Conservation (phyloP, 2,797 vertebrate species). For the Denticeps clupeoides region DNA sequence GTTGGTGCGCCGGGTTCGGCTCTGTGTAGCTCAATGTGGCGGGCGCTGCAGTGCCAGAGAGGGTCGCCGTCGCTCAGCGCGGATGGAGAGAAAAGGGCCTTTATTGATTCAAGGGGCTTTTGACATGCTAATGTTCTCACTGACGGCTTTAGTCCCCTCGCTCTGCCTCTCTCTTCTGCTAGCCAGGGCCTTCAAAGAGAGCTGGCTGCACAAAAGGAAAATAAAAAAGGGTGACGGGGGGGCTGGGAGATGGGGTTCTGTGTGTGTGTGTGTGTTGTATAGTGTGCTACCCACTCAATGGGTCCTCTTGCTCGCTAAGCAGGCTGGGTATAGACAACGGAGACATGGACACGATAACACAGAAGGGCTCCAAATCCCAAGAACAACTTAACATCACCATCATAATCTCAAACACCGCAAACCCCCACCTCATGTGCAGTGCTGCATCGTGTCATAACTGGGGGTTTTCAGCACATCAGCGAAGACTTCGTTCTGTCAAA, state of each 20-base stretch:
- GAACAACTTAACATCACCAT: no score
- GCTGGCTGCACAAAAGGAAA: constrained; percentile 57
- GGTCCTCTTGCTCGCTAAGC: constrained; percentile 14
- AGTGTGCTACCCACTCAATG: constrained; percentile 14
- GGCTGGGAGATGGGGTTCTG: no score
- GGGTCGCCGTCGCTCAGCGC: constrained; percentile 3
- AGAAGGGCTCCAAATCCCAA: no score
- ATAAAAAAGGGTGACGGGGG: no score
- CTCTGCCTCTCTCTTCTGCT: constrained; percentile 23
- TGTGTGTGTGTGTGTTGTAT: background rate
- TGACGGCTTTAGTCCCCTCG: constrained; percentile 25
- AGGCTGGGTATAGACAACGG: constrained; percentile 17
- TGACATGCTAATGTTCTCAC: constrained; percentile 60
- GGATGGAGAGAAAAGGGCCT: constrained; percentile 23
- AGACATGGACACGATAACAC: no score
- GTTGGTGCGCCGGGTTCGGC: constrained; percentile 12
- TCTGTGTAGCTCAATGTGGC: constrained; percentile 25
- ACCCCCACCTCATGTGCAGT: no score
- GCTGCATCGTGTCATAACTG: no score
- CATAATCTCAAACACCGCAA: no score
- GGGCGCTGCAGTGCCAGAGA: constrained; percentile 23
- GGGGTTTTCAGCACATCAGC: no score
- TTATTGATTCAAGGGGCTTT: constrained; percentile 60
- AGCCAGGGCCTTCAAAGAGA: constrained; percentile 58
- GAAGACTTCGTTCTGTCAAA: no score